Percentiles rank a stretch among this genome's conserved stretches.
Conservation (phyloP, 1,140 invertebrate species). For the Hesperophylax magnus region DNA sequence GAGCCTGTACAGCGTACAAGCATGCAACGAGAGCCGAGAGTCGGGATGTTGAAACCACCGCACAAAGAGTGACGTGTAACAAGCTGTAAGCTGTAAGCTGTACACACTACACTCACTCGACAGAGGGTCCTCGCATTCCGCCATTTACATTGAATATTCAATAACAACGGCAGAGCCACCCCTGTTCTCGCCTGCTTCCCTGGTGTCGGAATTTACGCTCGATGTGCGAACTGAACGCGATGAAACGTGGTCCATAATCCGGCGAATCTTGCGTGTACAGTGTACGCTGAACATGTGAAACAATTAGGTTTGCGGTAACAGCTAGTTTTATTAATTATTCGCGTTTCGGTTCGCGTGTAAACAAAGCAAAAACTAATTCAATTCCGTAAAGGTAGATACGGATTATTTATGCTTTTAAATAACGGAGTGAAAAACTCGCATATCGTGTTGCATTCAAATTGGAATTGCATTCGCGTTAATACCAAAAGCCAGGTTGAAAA, state of each 20-base stretch:
- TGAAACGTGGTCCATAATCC: constrained; percentile 24
- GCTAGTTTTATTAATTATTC: neutral
- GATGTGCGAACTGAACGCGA: constrained; percentile 27
- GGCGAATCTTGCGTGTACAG: constrained; percentile 20
- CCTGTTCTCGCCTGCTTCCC: neutral
- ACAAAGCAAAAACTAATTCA: no score
- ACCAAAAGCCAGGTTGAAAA: no score
- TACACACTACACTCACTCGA: neutral
- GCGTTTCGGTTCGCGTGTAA: neutral
- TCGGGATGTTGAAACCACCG: constrained; percentile 8
- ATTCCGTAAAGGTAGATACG: no score
- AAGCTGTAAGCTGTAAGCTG: constrained; percentile 9
- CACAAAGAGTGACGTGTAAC: constrained; percentile 35
- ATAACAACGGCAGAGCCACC: constrained; percentile 26
- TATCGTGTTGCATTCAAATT: no score
- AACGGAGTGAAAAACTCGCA: no score
- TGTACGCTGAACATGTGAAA: neutral
- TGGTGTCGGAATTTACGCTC: constrained; percentile 8
- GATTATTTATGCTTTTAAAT: no score
- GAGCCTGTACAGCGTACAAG: no score
- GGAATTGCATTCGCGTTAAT: no score
- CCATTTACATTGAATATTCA: constrained; percentile 41
- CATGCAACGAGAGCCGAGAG: neutral
- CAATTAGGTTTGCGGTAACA: neutral
- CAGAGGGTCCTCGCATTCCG: constrained; percentile 21